Percentiles rank a stretch among this genome's conserved stretches.
phyloP scores from a whole-genome alignment of 2,888 invertebrate species.

The Agrotis clavis region DNA sequence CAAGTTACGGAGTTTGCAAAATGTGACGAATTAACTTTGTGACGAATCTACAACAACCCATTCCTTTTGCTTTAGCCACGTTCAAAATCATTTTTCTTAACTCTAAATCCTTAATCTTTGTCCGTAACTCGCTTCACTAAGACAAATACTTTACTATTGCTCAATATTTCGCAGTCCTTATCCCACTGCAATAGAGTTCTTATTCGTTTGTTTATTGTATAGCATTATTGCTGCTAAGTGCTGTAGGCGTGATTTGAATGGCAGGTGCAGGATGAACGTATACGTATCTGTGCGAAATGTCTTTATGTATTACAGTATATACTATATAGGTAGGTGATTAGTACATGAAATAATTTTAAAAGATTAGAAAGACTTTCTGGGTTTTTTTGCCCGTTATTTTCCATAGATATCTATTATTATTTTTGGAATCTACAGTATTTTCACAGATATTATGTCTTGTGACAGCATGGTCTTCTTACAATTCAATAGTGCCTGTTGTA shows the following conservation, averaged over 20 bases:
- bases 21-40: no score
- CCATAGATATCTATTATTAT: no score
- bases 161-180: slow-evolving; percentile 45
- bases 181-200: slow-evolving; percentile 28
- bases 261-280: slow-evolving; percentile 79
- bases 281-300: slow-evolving; percentile 73
- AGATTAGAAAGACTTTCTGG: not conserved
- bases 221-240: slow-evolving; percentile 63
- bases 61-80: no score
- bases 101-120: slow-evolving; percentile 66
- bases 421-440: no score
- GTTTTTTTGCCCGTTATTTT: no score
- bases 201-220: slow-evolving; percentile 15
- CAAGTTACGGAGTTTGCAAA: no score
- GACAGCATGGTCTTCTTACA: no score
- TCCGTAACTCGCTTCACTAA: slow-evolving; percentile 60
- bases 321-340: slow-evolving; percentile 54
- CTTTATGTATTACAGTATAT: slow-evolving; percentile 74
- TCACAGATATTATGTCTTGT: no score
- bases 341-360: slow-evolving; percentile 26
- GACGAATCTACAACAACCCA: no score
- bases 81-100: not conserved
- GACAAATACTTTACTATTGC: slow-evolving; percentile 62
- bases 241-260: slow-evolving; percentile 85
- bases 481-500: no score